phyloP scores from a whole-genome alignment of 2,888 invertebrate species.

The Baccha elongata region DNA sequence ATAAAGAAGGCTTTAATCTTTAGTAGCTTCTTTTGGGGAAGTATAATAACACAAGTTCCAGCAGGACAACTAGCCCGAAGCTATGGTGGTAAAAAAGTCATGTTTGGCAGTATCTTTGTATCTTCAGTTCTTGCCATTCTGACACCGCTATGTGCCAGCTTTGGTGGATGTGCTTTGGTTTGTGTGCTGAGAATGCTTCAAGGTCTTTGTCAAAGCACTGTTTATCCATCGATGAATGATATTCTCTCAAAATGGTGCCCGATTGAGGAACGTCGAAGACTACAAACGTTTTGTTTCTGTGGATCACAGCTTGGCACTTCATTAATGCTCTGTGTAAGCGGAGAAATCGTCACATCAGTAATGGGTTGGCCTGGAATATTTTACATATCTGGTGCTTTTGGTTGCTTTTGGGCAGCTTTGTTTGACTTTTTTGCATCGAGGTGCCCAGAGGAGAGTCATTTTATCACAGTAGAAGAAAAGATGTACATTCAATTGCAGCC shows the following conservation, averaged over 20 bases:
- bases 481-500: constrained; percentile 80
- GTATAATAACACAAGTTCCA: constrained; percentile 85
- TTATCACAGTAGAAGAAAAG: constrained; percentile 82
- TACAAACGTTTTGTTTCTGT: constrained; percentile 84
- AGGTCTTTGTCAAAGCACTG: constrained; percentile 87
- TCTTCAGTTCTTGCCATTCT: constrained; percentile 85
- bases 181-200: constrained; percentile 85
- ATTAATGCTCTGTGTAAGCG: constrained; percentile 85
- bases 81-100: constrained; percentile 87
- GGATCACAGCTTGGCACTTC: constrained; percentile 88
- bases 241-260: constrained; percentile 88
- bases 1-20: constrained; percentile 84
- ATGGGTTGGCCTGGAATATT: constrained; percentile 88
- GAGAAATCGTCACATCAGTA: constrained; percentile 84
- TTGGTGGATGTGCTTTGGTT: constrained; percentile 85
- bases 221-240: constrained; percentile 87
- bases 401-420: constrained; percentile 83
- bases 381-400: constrained; percentile 84
- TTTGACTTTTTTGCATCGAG: constrained; percentile 85
- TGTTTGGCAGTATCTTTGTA: constrained; percentile 83
- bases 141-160: constrained; percentile 86
- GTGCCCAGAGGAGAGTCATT: constrained; percentile 2
- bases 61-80: constrained; percentile 88
- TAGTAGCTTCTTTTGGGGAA: constrained; percentile 92
- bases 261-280: constrained; percentile 84